Percentiles rank a stretch among this genome's conserved stretches.
Conservation (phyloP, 1,140 invertebrate genomes). For the Lanistes nyassanus region DNA sequence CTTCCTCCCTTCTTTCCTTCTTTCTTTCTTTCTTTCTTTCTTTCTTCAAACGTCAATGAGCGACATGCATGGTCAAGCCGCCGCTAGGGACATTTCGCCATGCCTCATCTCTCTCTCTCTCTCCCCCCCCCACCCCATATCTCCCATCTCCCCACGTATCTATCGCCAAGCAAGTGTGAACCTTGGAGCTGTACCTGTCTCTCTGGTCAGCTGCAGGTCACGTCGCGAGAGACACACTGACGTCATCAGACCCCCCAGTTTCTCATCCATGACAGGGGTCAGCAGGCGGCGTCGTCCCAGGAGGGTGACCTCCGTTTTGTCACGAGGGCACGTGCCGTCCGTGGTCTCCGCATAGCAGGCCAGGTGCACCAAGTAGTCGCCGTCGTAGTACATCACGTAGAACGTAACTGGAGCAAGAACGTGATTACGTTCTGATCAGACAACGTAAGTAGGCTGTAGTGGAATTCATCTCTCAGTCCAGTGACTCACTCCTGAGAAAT, state of each 20-base stretch:
- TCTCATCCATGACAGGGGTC: neutral
- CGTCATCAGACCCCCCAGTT: conserved; percentile 16
- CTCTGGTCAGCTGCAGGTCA: conserved; percentile 7
- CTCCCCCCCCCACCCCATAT: neutral
- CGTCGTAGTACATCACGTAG: conserved; percentile 26
- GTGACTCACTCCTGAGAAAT: too few species aligned
- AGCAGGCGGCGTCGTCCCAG: conserved; percentile 14
- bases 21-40: too few species aligned
- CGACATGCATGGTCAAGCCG: neutral
- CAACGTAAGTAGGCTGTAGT: too few species aligned
- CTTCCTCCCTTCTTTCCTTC: too few species aligned
- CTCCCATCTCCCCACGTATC: neutral
- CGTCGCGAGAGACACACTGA: conserved; percentile 4
- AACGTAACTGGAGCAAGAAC: conserved; percentile 22
- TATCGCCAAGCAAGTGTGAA: neutral
- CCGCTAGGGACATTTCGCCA: neutral
- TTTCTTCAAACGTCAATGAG: neutral
- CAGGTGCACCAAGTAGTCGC: conserved; percentile 15
- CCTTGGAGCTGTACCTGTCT: conserved; percentile 3
- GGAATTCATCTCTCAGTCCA: too few species aligned
- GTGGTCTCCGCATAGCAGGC: conserved; percentile 21
- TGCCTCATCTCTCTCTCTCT: neutral
- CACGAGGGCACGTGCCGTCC: conserved; percentile 23
- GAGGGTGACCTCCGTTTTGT: conserved; percentile 27
- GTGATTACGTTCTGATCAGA: neutral